phyloP scores from a whole-genome alignment of 2,888 invertebrate genomes.

The Oscheius sp. region DNA sequence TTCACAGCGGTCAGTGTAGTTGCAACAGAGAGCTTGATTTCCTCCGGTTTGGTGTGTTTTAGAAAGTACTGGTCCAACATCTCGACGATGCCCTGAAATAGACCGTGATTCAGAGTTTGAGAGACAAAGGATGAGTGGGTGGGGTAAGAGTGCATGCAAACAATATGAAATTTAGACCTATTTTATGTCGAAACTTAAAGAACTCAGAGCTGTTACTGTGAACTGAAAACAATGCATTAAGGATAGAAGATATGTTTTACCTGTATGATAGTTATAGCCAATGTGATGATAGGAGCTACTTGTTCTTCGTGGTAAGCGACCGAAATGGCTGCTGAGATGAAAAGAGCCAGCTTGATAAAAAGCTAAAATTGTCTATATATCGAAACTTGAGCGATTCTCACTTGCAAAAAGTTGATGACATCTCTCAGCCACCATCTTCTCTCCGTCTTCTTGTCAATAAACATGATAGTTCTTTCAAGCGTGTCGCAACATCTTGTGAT shows the following conservation, averaged over 20 bases:
- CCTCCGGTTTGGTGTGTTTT: slow-evolving; percentile 37
- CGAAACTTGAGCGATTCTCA: background rate
- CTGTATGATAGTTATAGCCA: slow-evolving; percentile 57
- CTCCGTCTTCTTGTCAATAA: slow-evolving; percentile 62
- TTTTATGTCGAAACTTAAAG: slow-evolving; percentile 15
- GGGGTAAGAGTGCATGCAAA: background rate
- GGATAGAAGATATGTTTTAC: slow-evolving; percentile 21
- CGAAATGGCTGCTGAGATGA: slow-evolving; percentile 60
- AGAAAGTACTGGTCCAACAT: slow-evolving; percentile 61
- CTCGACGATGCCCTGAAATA: slow-evolving; percentile 60
- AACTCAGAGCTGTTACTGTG: slow-evolving; percentile 3
- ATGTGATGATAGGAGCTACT: slow-evolving; percentile 56
- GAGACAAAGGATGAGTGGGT: slow-evolving; percentile 4
- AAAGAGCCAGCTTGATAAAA: slow-evolving; percentile 55
- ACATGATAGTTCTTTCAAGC: slow-evolving; percentile 56
- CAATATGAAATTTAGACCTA: slow-evolving; percentile 6
- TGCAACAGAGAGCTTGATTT: slow-evolving; percentile 32
- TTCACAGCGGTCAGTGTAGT: slow-evolving; percentile 23
- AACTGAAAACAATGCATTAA: background rate
- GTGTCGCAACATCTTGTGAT: slow-evolving; percentile 53
- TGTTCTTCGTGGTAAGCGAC: slow-evolving; percentile 60
- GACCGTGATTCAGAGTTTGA: slow-evolving; percentile 1
- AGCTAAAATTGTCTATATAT: slow-evolving; percentile 38
- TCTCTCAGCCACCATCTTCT: slow-evolving; percentile 63
- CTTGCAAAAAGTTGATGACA: slow-evolving; percentile 60